A percentile compares a stretch with the other conserved stretches of the same genome.
phyloP scores from a whole-genome alignment of 1,140 invertebrate genomes.

The Lordiphosa stackelbergi region DNA sequence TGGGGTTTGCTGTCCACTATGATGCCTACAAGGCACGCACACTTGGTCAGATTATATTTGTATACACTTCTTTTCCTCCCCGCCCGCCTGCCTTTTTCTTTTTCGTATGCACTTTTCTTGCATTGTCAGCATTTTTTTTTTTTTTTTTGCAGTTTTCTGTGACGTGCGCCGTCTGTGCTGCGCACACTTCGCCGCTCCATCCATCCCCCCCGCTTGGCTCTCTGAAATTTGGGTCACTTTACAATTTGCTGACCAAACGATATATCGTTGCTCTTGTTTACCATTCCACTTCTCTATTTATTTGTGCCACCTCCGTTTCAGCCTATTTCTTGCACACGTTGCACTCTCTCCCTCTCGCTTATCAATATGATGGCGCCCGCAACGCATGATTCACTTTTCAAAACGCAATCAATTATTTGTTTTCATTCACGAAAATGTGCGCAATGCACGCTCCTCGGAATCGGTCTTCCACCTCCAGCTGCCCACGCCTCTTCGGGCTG shows the following conservation, averaged over 20 bases:
- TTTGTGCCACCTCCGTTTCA: slow-evolving; percentile 36
- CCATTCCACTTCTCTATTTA: slow-evolving; percentile 49
- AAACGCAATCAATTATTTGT: slow-evolving; percentile 63
- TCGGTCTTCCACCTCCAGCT: slow-evolving; percentile 17
- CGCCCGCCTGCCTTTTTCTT: slow-evolving; percentile 29
- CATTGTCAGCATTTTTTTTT: slow-evolving; percentile 67
- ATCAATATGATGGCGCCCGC: slow-evolving; percentile 35
- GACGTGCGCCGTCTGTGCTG: slow-evolving; percentile 51
- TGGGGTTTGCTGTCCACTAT: not conserved
- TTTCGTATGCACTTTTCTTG: slow-evolving; percentile 65
- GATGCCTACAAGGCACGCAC: slow-evolving; percentile 32
- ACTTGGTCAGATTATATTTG: slow-evolving; percentile 43
- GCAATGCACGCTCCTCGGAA: slow-evolving; percentile 53
- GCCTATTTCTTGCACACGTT: slow-evolving; percentile 46
- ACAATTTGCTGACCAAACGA: slow-evolving; percentile 70
- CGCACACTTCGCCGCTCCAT: slow-evolving; percentile 54
- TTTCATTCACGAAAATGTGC: slow-evolving; percentile 68
- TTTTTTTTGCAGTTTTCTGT: slow-evolving; percentile 33
- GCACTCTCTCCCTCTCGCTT: slow-evolving; percentile 30
- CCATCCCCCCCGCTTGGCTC: slow-evolving; percentile 24
- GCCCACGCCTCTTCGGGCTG: slow-evolving; percentile 15
- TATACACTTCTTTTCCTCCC: slow-evolving; percentile 23
- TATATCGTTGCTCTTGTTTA: slow-evolving; percentile 52
- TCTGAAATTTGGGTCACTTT: slow-evolving; percentile 68
- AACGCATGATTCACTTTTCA: slow-evolving; percentile 62